Percentiles rank a stretch among this genome's conserved stretches.
Evolutionary conservation across 1,140 invertebrate species (phyloP).

Genomic region (Pseudomyrmex pallidus): DNA sequence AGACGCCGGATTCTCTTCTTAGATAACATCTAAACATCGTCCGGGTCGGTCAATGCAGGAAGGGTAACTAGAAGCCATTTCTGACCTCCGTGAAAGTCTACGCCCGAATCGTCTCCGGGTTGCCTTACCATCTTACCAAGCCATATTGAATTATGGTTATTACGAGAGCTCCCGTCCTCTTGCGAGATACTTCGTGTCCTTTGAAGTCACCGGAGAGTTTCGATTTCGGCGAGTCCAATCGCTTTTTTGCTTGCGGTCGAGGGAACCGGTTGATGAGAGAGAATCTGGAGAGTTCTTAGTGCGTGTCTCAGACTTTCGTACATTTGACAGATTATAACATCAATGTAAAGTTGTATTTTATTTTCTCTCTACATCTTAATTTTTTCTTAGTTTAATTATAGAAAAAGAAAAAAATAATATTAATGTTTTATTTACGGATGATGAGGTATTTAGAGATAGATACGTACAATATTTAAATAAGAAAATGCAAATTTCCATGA

Average conservation of each 20-base stretch:
- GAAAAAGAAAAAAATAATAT: not conserved
- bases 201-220: slow-evolving; percentile 67
- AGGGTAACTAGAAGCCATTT: slow-evolving; percentile 70
- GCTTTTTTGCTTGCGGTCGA: slow-evolving; percentile 56
- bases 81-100: slow-evolving; percentile 62
- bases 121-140: slow-evolving; percentile 77
- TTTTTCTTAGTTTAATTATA: not conserved
- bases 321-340: slow-evolving; percentile 10
- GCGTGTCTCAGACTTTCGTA: not conserved
- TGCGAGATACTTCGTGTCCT: slow-evolving; percentile 74
- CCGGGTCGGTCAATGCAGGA: slow-evolving; percentile 61
- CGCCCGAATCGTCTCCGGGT: slow-evolving; percentile 62
- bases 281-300: not conserved
- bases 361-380: not conserved
- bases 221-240: slow-evolving; percentile 40
- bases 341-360: not conserved
- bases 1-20: slow-evolving; percentile 69
- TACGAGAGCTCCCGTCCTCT: slow-evolving; percentile 72
- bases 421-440: no score
- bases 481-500: no score
- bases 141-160: slow-evolving; percentile 82
- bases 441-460: no score
- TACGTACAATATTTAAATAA: no score
- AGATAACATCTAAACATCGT: slow-evolving; percentile 72
- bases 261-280: slow-evolving; percentile 39